A percentile compares a stretch with the other conserved stretches of the same genome.
Evolutionary conservation across 1,140 invertebrate species (phyloP).

Genomic region (Tetragnatha versicolor): DNA sequence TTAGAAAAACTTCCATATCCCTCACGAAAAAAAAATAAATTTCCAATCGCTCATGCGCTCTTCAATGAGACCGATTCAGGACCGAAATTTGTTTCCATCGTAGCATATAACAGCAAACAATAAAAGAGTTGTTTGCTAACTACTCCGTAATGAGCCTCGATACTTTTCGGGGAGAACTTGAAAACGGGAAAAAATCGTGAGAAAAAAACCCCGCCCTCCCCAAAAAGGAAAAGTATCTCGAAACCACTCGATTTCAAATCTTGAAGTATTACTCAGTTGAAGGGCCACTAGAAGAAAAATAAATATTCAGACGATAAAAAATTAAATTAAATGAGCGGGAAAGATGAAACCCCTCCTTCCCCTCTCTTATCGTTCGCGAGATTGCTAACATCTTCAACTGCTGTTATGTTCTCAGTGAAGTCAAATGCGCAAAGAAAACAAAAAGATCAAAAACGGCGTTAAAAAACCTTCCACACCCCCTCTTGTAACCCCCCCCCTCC

Average conservation of each 20-base stretch:
- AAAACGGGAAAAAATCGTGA: background rate
- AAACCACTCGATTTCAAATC: constrained; percentile 42
- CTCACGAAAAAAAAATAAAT: too few species aligned
- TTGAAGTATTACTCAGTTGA: constrained; percentile 41
- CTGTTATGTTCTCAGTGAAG: constrained; percentile 38
- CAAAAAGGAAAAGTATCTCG: constrained; percentile 29
- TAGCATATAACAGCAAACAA: constrained; percentile 8
- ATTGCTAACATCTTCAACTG: constrained; percentile 39
- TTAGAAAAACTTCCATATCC: too few species aligned
- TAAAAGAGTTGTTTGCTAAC: constrained; percentile 40
- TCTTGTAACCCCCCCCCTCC: background rate
- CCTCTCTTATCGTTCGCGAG: constrained; percentile 20
- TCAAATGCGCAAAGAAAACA: constrained; percentile 44
- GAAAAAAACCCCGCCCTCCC: background rate
- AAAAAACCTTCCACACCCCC: constrained; percentile 6
- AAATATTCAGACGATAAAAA: constrained; percentile 34
- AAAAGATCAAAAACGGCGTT: constrained; percentile 43
- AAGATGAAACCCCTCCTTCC: background rate
- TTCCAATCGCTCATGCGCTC: too few species aligned
- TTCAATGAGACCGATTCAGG: too few species aligned
- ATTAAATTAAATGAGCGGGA: constrained; percentile 38
- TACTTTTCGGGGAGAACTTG: background rate
- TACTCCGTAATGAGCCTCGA: constrained; percentile 23
- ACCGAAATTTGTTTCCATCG: background rate
- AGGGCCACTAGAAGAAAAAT: constrained; percentile 39